Evolutionary conservation across 2,113 vertebrate species (phyloP).

Genomic region (Empidonax alnorum): DNA sequence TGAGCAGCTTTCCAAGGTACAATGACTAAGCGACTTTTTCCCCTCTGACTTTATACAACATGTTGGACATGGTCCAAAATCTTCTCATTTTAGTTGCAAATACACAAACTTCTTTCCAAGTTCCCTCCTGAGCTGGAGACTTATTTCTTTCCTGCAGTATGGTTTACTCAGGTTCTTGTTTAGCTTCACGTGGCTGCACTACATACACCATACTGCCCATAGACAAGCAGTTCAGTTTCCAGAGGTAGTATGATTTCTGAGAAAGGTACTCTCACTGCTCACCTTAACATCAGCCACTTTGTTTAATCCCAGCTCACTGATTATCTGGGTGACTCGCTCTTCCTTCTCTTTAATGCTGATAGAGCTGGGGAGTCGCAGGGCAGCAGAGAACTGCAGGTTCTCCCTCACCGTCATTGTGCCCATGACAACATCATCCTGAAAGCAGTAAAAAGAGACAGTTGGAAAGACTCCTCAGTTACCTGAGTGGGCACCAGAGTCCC

Average conservation of each 20-base stretch:
- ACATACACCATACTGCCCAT: neutral
- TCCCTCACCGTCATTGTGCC: slow-evolving; percentile 61
- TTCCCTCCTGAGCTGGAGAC: neutral
- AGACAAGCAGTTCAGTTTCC: neutral
- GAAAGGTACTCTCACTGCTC: neutral
- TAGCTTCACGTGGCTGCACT: neutral
- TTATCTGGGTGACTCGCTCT: slow-evolving; percentile 59
- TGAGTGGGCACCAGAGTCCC: neutral
- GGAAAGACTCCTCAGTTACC: neutral
- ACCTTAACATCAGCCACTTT: slow-evolving; percentile 58
- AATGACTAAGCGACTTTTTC: neutral
- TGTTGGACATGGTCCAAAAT: neutral
- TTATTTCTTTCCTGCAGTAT: neutral
- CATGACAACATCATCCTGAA: slow-evolving; percentile 69
- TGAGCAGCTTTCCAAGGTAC: slow-evolving; percentile 12
- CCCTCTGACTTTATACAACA: slow-evolving; percentile 30
- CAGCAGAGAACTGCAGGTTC: slow-evolving; percentile 69
- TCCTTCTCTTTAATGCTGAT: slow-evolving; percentile 56
- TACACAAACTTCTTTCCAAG: neutral
- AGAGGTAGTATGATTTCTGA: neutral
- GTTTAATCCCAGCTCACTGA: slow-evolving; percentile 51
- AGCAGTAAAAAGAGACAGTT: neutral
- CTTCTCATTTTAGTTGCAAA: slow-evolving; percentile 1
- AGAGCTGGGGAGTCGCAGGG: slow-evolving; percentile 53
- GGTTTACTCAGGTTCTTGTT: neutral